Percentiles rank a stretch among this genome's conserved stretches.
phyloP scores from a whole-genome alignment of 2,888 invertebrate species.

The Apomyelois bistriatella region DNA sequence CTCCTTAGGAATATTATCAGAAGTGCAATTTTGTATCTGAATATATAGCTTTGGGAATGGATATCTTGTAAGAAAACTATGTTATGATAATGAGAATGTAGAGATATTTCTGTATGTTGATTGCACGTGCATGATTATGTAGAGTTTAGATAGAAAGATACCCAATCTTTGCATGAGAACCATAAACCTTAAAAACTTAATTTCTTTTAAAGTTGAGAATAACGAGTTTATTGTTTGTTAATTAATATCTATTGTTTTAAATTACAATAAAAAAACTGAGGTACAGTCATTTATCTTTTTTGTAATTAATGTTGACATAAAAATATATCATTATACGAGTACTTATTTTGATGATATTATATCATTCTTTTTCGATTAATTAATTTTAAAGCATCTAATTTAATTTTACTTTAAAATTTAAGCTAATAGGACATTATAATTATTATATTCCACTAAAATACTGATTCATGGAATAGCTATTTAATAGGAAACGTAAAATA shows the following conservation, averaged over 20 bases:
- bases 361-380: background rate
- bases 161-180: no score
- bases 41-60: background rate
- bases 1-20: slow-evolving; percentile 11
- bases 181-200: no score
- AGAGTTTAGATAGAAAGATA: no score
- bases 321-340: no score
- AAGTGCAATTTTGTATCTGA: background rate
- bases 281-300: no score
- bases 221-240: no score
- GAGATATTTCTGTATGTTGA: background rate
- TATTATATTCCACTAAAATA: slow-evolving; percentile 3
- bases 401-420: slow-evolving; percentile 3
- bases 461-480: slow-evolving; percentile 1
- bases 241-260: no score
- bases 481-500: background rate
- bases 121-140: background rate
- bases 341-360: no score
- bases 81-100: background rate
- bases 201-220: no score
- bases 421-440: slow-evolving; percentile 3
- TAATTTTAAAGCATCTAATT: background rate
- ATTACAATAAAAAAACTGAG: no score
- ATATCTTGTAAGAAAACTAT: background rate
- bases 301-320: no score